phyloP scores from a whole-genome alignment of 2,888 invertebrate genomes.

The Uloborus plumipes region DNA sequence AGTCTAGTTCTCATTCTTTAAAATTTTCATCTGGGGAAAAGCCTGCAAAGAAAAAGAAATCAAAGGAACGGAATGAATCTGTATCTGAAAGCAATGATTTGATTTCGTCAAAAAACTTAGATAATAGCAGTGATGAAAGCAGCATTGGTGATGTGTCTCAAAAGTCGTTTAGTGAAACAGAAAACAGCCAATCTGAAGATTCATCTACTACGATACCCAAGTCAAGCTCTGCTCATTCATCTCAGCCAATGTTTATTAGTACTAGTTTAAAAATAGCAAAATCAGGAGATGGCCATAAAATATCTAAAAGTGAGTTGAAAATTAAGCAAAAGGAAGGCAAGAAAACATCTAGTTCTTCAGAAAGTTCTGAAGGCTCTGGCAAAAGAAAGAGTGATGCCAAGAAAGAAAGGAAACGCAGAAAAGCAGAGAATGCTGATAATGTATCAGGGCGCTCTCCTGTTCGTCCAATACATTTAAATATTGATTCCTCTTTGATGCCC shows the following conservation, averaged over 20 bases:
- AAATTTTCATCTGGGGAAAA: slow-evolving; percentile 48
- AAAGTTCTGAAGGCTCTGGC: slow-evolving; percentile 53
- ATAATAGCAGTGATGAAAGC: slow-evolving; percentile 57
- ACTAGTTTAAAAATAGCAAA: slow-evolving; percentile 66
- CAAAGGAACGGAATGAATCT: slow-evolving; percentile 49
- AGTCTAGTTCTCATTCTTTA: slow-evolving; percentile 16
- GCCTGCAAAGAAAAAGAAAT: slow-evolving; percentile 64
- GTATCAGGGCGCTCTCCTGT: slow-evolving; percentile 59
- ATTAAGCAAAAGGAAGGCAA: slow-evolving; percentile 65
- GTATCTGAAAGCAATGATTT: slow-evolving; percentile 44
- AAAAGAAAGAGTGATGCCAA: slow-evolving; percentile 67
- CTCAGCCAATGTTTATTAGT: slow-evolving; percentile 57
- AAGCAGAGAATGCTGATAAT: slow-evolving; percentile 66
- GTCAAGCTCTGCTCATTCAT: slow-evolving; percentile 29
- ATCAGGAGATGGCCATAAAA: slow-evolving; percentile 60
- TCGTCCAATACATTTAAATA: slow-evolving; percentile 46
- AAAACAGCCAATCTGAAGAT: slow-evolving; percentile 59
- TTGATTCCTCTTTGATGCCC: slow-evolving; percentile 66
- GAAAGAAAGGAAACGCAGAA: slow-evolving; percentile 68
- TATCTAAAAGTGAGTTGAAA: slow-evolving; percentile 66
- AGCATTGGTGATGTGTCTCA: slow-evolving; percentile 49
- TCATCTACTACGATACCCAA: slow-evolving; percentile 26
- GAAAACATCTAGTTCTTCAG: slow-evolving; percentile 42
- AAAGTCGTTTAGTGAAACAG: slow-evolving; percentile 54
- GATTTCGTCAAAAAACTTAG: slow-evolving; percentile 22